Conservation (phyloP, 2,113 vertebrate species). For the Illadopsis cleaveri region DNA sequence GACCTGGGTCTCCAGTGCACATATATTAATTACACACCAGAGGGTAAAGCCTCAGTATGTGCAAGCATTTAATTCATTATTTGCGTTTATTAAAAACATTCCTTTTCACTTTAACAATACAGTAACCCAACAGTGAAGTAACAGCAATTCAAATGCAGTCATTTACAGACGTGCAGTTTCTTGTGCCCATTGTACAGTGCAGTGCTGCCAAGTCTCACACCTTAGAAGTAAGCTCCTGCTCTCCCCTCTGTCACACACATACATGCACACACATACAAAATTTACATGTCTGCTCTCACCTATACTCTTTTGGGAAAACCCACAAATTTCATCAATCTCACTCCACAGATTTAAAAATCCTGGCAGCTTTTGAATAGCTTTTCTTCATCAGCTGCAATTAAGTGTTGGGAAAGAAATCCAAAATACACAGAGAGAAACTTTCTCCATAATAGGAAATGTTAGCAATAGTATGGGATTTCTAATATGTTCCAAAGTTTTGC, state of each 20-base stretch:
- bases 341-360: conserved; percentile 58
- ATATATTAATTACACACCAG: conserved; percentile 57
- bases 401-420: conserved; percentile 71
- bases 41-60: conserved; percentile 45
- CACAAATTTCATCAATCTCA: conserved; percentile 63
- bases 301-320: conserved; percentile 58
- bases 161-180: conserved; percentile 65
- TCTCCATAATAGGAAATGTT: conserved; percentile 64
- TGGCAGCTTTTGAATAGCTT: conserved; percentile 72
- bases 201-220: conserved; percentile 69
- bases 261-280: conserved; percentile 23
- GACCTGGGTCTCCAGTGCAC: conserved; percentile 43
- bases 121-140: conserved; percentile 52
- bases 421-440: conserved; percentile 62
- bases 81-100: conserved; percentile 73
- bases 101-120: conserved; percentile 69
- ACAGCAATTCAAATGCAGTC: conserved; percentile 46
- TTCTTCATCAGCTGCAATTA: conserved; percentile 76
- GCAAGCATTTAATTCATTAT: conserved; percentile 62
- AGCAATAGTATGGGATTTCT: conserved; percentile 61
- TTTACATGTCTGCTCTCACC: conserved; percentile 68
- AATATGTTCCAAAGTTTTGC: conserved; percentile 54
- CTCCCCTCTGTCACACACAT: conserved; percentile 1
- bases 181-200: conserved; percentile 35
- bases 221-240: conserved; percentile 34